Evolutionary conservation across 2,113 vertebrate species (phyloP), one percentile per base, ranked within the genome.

Genomic region (Tupaia chinensis): DNA sequence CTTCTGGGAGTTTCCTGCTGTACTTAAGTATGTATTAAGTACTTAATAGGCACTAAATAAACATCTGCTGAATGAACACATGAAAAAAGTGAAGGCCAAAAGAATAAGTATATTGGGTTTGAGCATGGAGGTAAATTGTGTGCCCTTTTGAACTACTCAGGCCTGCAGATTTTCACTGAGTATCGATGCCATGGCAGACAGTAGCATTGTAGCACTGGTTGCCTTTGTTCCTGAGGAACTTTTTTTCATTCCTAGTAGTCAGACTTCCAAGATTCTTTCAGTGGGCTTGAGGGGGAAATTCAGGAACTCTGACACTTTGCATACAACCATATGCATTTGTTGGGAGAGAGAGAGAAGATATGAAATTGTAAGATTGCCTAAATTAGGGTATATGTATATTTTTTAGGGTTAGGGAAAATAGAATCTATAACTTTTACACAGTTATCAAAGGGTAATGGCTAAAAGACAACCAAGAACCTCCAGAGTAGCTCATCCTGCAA

Each of bases 1-100:
- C 44, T 94, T 84, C 32, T 32, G 56, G 27, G 77, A 86, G 68
- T 29, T 60, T 53, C 25, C 92, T 63, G 8, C 7, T 90, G 73
- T 79, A 79, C 77, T n/a, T 19, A 60, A 79, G 56, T 60, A 60
- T 17, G n/a, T 79, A 58, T 32, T 70, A n/a, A 70, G n/a, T 32
- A 73, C 60, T 70, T 73, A 53, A 25, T 7, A 63, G 83, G 32
- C 22, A 61, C 56, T 90, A 82, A 32, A 29, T 58, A 72, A 68
- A 34, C 9, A 32, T 68, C 23, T 22, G 2, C 22, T 58, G 32
- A 78, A 74, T 73, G 16, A 93, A 29, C 9, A 77, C 61, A 23
- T 69, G 53, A 70, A 82, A 56, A 54, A 22, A 72, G 16, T 27
- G 73, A 77, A 82, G 12, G 29, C 79, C 4, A 6, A 65, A 91